A percentile compares a stretch with the other conserved stretches of the same genome.
Evolutionary conservation across 2,797 vertebrate species (phyloP).

Genomic region (Argyrosomus regius): DNA sequence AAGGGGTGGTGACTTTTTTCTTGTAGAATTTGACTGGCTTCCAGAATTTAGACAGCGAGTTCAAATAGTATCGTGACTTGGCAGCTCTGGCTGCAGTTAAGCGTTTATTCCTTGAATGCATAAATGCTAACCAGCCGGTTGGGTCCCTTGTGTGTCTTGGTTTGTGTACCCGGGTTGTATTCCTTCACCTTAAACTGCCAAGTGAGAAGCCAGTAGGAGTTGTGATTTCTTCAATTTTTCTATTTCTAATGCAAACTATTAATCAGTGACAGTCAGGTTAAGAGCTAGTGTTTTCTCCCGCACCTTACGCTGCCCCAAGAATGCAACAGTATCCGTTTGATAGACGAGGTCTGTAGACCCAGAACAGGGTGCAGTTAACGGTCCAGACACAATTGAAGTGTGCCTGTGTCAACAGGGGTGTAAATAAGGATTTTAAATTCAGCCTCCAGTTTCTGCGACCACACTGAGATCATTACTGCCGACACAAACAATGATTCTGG

Average conservation of each 20-base stretch:
- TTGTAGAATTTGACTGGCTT: conserved; percentile 1
- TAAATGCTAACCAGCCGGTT: conserved; percentile 15
- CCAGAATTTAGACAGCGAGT: not conserved
- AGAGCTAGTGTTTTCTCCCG: not conserved
- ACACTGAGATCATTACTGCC: conserved; percentile 12
- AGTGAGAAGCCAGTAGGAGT: not conserved
- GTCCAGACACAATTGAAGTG: conserved; percentile 2
- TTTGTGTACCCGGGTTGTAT: not conserved
- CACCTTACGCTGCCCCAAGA: not conserved
- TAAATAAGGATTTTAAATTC: conserved; percentile 13
- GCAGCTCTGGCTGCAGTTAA: conserved; percentile 22
- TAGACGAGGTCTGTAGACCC: not conserved
- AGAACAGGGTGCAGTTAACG: not conserved
- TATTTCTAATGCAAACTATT: conserved; percentile 6
- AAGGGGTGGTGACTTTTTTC: conserved; percentile 17
- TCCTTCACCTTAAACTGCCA: conserved; percentile 8
- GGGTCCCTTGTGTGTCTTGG: not conserved
- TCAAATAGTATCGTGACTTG: conserved; percentile 27
- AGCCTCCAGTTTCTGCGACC: conserved; percentile 11
- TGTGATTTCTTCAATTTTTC: conserved; percentile 12
- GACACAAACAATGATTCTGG: not conserved
- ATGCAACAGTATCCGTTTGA: not conserved
- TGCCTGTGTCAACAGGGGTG: not conserved
- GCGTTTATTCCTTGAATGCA: conserved; percentile 9
- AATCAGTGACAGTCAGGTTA: conserved; percentile 10